Evolutionary conservation across 2,113 vertebrate genomes (phyloP).

Genomic region (Phaethornis superciliosus): DNA sequence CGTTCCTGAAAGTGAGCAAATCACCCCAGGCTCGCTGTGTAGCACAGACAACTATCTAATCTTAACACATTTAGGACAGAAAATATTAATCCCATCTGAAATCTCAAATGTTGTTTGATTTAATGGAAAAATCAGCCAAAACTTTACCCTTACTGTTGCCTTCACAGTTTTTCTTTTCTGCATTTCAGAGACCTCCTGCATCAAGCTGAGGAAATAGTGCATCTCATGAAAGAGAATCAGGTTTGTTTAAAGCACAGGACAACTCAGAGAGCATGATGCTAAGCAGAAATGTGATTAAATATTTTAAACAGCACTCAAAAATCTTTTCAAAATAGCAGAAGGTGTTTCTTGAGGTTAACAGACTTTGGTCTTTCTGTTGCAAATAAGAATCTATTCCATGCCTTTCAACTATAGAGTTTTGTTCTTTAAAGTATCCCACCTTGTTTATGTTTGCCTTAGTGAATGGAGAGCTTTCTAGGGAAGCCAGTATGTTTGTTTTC

Average conservation of each 20-base stretch:
- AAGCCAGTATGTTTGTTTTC: not conserved
- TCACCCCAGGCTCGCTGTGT: not conserved
- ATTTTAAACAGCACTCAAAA: not conserved
- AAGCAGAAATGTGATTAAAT: not conserved
- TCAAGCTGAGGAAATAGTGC: slow-evolving; percentile 71
- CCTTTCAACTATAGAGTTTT: not conserved
- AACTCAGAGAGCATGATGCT: not conserved
- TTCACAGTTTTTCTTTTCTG: not conserved
- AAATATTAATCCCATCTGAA: not conserved
- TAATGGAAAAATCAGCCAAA: not conserved
- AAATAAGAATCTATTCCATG: not conserved
- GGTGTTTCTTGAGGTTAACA: not conserved
- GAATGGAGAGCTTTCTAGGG: not conserved
- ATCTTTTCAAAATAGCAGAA: not conserved
- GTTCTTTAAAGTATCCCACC: not conserved
- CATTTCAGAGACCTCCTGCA: slow-evolving; percentile 65
- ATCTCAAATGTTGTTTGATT: not conserved
- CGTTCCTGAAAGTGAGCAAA: not conserved
- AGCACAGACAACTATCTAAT: not conserved
- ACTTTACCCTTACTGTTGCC: not conserved
- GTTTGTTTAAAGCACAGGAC: slow-evolving; percentile 58
- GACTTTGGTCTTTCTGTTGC: not conserved
- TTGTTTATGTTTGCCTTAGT: not conserved
- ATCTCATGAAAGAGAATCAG: slow-evolving; percentile 66
- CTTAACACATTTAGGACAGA: not conserved